phyloP scores from a whole-genome alignment of 53 echinoderm and acorn worm genomes.

The Paracentrotus lividus region DNA sequence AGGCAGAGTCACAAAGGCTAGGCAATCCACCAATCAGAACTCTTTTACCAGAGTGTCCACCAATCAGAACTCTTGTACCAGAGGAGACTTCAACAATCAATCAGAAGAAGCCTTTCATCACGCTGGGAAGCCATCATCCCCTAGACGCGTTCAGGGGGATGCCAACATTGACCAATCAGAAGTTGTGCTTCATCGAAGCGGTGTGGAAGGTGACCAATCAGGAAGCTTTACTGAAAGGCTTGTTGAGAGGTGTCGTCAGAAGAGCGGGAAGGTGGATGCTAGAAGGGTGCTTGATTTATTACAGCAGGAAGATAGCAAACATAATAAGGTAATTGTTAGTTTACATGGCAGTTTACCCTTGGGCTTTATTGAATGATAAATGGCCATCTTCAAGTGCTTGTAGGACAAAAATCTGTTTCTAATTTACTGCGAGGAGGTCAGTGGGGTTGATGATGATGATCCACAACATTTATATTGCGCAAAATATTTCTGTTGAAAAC shows the following conservation, averaged over 20 bases:
- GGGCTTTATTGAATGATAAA: no score
- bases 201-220: conserved; percentile 48
- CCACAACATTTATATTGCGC: no score
- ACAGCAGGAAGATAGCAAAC: conserved; percentile 69
- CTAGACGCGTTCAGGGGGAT: neutral
- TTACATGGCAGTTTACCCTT: no score
- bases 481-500: no score
- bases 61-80: neutral
- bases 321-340: conserved; percentile 58
- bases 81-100: neutral
- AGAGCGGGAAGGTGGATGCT: conserved; percentile 66
- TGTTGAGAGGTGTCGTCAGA: conserved; percentile 34
- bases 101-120: neutral
- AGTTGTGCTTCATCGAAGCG: neutral
- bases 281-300: conserved; percentile 67
- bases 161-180: conserved; percentile 26
- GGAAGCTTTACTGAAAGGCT: conserved; percentile 65
- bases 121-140: neutral
- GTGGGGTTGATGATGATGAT: no score
- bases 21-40: conserved; percentile 49
- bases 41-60: neutral
- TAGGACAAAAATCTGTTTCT: no score
- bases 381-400: no score
- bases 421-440: no score
- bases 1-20: neutral